These are phyloP conservation scores for Lasiurus cinereus DNA, from an alignment of 2,113 vertebrate species.

Conservation along the genomic window DNA sequence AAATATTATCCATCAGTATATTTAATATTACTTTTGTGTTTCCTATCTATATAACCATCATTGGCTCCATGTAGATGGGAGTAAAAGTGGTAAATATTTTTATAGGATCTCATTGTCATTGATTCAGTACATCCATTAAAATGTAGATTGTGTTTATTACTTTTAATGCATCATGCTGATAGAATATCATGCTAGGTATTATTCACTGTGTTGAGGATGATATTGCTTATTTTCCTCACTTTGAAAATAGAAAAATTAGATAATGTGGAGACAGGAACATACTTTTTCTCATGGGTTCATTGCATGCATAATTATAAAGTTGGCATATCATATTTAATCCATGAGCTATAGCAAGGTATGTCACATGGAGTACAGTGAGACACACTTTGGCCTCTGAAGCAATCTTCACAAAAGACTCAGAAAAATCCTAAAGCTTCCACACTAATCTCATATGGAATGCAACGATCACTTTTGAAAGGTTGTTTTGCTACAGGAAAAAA, in stretches of 20 bases:
- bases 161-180: neutral
- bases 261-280: neutral
- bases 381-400: conserved; percentile 27
- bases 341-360: neutral
- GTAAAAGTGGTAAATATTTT: neutral
- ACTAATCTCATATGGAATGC: conserved; percentile 10
- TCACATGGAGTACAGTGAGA: conserved; percentile 7
- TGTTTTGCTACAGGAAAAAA: conserved; percentile 3
- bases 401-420: neutral
- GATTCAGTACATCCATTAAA: neutral
- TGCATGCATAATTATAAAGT: neutral
- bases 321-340: conserved; percentile 43
- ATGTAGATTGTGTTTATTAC: neutral
- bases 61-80: neutral
- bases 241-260: neutral
- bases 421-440: neutral
- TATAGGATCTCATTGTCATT: neutral
- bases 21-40: neutral
- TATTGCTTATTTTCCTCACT: neutral
- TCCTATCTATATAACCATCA: neutral
- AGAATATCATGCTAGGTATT: neutral
- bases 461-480: conserved; percentile 46
- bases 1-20: neutral
- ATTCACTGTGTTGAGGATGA: neutral
- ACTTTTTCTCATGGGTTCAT: neutral